phyloP scores from a whole-genome alignment of 2,113 vertebrate genomes.

The Potamarius usumacintae region DNA sequence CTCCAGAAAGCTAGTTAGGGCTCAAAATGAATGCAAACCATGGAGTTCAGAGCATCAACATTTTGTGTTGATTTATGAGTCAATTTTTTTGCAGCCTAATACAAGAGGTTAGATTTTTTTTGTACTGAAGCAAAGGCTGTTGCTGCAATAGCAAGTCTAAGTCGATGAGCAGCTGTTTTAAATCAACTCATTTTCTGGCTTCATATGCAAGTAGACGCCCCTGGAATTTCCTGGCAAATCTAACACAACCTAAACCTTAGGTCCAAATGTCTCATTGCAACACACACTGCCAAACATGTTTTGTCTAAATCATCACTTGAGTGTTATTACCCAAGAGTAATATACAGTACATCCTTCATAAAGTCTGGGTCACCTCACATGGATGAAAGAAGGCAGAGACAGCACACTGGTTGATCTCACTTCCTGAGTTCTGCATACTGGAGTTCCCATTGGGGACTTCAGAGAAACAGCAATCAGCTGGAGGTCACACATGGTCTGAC shows the following conservation, averaged over 20 bases:
- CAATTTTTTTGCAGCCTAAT: constrained; percentile 23
- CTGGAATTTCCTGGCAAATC: constrained; percentile 15
- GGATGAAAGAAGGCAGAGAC: constrained; percentile 2
- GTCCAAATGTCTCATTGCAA: background rate
- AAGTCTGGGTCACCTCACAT: constrained; percentile 13
- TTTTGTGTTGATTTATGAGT: constrained; percentile 17
- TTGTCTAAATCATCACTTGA: constrained; percentile 4
- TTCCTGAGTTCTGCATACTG: constrained; percentile 41
- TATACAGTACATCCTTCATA: background rate
- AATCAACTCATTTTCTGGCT: background rate
- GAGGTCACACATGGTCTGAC: constrained; percentile 45
- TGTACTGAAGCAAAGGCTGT: constrained; percentile 10
- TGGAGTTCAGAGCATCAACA: constrained; percentile 15
- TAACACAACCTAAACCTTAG: background rate
- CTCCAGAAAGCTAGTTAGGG: constrained; percentile 52
- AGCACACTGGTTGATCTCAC: constrained; percentile 7
- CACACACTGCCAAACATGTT: background rate
- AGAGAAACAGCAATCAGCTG: constrained; percentile 49
- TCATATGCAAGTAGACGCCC: background rate
- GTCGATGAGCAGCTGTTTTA: constrained; percentile 24
- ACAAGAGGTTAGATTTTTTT: constrained; percentile 13
- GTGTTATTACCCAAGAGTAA: constrained; percentile 17
- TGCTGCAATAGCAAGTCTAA: background rate
- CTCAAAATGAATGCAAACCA: constrained; percentile 43
- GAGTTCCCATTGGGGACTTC: constrained; percentile 33